Evolutionary conservation across 1,140 invertebrate genomes (phyloP).

Genomic region (Drosophila varians): DNA sequence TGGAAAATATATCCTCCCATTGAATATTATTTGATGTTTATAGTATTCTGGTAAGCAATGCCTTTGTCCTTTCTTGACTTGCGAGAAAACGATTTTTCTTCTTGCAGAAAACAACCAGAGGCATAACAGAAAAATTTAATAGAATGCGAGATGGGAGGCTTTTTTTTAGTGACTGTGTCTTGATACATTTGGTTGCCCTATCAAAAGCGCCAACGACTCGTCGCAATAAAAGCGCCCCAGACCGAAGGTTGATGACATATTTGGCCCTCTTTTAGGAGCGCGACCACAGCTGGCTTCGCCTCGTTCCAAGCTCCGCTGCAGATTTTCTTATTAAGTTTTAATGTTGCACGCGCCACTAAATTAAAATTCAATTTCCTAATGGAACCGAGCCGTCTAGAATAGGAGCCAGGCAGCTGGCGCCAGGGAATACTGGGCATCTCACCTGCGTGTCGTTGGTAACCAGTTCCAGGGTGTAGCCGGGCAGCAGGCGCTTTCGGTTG

Average conservation of each 20-base stretch:
- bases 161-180: background rate
- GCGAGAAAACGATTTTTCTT: no score
- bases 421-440: slow-evolving; percentile 53
- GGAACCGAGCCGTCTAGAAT: slow-evolving; percentile 20
- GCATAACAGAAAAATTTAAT: no score
- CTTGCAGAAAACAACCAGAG: no score
- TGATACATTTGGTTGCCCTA: slow-evolving; percentile 41
- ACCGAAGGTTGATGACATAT: slow-evolving; percentile 66
- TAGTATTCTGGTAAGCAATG: no score
- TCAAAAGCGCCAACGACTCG: slow-evolving; percentile 50
- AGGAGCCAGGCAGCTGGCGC: background rate
- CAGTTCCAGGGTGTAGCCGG: slow-evolving; percentile 89
- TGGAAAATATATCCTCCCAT: background rate
- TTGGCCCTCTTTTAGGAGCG: slow-evolving; percentile 37
- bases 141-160: background rate
- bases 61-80: no score
- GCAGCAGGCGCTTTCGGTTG: slow-evolving; percentile 88
- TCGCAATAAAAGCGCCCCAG: slow-evolving; percentile 60
- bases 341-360: slow-evolving; percentile 69
- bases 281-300: slow-evolving; percentile 28
- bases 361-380: slow-evolving; percentile 79
- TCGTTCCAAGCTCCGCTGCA: slow-evolving; percentile 29
- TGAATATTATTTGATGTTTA: no score
- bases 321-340: slow-evolving; percentile 82
- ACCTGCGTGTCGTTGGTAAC: slow-evolving; percentile 93